Evolutionary conservation across 2,888 invertebrate genomes (phyloP), one percentile per base, ranked within the genome.

Genomic region (Acronicta alni): DNA sequence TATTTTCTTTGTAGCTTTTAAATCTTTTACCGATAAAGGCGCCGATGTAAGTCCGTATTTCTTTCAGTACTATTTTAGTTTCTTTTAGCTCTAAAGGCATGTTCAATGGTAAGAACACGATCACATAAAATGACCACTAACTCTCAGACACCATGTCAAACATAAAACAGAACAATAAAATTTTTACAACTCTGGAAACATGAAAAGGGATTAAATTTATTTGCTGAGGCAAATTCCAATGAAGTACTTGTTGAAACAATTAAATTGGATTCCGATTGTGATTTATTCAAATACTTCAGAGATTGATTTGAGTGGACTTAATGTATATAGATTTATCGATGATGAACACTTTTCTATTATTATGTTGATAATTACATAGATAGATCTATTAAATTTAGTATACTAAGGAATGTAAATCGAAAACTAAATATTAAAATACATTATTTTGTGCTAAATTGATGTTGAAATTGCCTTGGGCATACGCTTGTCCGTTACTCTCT

Each of bases 151-250:
- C 72, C 80, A 77, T 79, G 79, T 75, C 76, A 72, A 68, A 77
- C 81, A 82, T 77, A 81, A 88, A 88, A 86, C 78, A 69, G 67
- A 79, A 85, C 82, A 80, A 74, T 89, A 86, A 87, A 86, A 71
- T 52, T 77, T 87, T 89, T 84, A 89, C 84, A 83, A 80, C 86
- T 82, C 73, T 77, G 73, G 76, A 81, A 86, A 84, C 81, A 82
- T 82, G 77, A 75, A 81, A 83, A 77, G 72, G 71, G 77, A 79
- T 86, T 81, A 84, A 82, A 83, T 77, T 77, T 81, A 80, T 84
- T 82, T 79, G 77, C 73, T 55, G 70, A 76, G 56, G 76, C 67
- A 72, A 78, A 78, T 80, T 68, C 64, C 67, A 69, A 55, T 63
- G 61, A 71, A 77, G 55, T 67, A 69, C 75, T 66, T 77, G 72